Conservation (phyloP, 92 coral and sea anemone species). For the Zoanthus sociatus region DNA sequence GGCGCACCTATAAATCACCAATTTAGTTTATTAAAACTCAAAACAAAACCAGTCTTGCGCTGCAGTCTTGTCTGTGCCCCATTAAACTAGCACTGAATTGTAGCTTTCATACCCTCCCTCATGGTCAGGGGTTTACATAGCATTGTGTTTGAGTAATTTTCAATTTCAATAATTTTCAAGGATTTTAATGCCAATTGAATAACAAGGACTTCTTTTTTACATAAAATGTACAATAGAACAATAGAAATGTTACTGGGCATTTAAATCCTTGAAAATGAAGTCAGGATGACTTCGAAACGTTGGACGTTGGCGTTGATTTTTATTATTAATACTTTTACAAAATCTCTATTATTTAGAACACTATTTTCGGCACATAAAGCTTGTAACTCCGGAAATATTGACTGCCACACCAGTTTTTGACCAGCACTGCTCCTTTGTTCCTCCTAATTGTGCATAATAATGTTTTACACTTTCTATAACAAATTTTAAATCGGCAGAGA, state of each 20-base stretch:
- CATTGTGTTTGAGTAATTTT: too few relatives aligned
- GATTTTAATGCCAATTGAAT: too few relatives aligned
- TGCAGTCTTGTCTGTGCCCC: slow-evolving; percentile 5
- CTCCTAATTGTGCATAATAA: slow-evolving; percentile 19
- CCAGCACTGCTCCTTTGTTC: slow-evolving; percentile 19
- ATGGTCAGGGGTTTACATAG: not conserved
- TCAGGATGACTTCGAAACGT: too few relatives aligned
- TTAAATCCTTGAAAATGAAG: too few relatives aligned
- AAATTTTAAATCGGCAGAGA: not conserved
- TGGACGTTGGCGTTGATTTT: too few relatives aligned
- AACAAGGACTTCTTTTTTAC: too few relatives aligned
- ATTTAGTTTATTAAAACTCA: not conserved
- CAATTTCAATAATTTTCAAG: too few relatives aligned
- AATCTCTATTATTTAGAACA: not conserved
- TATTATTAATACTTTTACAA: too few relatives aligned
- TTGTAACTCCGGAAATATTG: slow-evolving; percentile 36
- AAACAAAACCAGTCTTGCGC: not conserved
- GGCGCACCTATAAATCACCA: slow-evolving; percentile 6
- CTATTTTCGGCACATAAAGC: slow-evolving; percentile 49
- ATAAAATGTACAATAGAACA: too few relatives aligned
- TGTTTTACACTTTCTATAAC: slow-evolving; percentile 19
- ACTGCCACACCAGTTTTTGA: slow-evolving; percentile 14
- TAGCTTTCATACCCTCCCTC: slow-evolving; percentile 6
- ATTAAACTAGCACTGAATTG: slow-evolving; percentile 3
- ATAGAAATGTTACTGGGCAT: too few relatives aligned